Evolutionary conservation across 2,888 invertebrate genomes (phyloP), one percentile per base, ranked within the genome.

Genomic region (Drosophila colorata): DNA sequence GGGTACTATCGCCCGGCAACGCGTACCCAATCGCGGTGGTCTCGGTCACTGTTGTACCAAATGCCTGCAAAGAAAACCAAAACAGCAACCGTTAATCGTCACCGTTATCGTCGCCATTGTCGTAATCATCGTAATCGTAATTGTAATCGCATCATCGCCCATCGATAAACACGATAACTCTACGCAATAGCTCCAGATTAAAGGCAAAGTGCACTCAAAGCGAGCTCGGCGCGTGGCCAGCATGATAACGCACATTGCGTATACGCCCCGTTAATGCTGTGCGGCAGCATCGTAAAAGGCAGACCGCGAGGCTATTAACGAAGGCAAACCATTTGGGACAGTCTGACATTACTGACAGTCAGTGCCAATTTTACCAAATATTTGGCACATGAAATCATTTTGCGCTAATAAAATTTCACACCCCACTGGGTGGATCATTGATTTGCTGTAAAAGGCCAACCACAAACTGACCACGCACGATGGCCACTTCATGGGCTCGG

Each of bases 1-100:
- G 92, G 92, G 90, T 92, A 92, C 92, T 92, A 92, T 92, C 92
- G 92, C 80, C 92, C 92, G 88, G 91, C 92, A 90, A 92, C 90
- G 81, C 92, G 92, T 83, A 92, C 92, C 92, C 92, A 92, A 91
- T 92, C 92, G 87, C 91, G 92, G 86, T 92, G 90, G 86, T 92
- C 92, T 74, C 74, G 74, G 47, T 74, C 74, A 86, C 92, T 92
- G 85, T 92, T 92, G 89, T 92, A 92, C 92, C 92, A 92, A 90
- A 92, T 91, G 88, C 92, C 92, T 92, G 78, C 48, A 89, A 87
- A 2, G 28, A 23, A 13, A 51, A 20, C 14, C 37, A 41, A 16
- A 40, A 16, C n/a, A 25, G 4, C 14, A 4, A 18, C 25, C 20
- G 28, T 51, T 48, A 43, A 48, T 46, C 28, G 5, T 35, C 28